Evolutionary conservation across 2,888 invertebrate genomes (phyloP), one percentile per base, ranked within the genome.

Genomic region (Deilephila elpenor): DNA sequence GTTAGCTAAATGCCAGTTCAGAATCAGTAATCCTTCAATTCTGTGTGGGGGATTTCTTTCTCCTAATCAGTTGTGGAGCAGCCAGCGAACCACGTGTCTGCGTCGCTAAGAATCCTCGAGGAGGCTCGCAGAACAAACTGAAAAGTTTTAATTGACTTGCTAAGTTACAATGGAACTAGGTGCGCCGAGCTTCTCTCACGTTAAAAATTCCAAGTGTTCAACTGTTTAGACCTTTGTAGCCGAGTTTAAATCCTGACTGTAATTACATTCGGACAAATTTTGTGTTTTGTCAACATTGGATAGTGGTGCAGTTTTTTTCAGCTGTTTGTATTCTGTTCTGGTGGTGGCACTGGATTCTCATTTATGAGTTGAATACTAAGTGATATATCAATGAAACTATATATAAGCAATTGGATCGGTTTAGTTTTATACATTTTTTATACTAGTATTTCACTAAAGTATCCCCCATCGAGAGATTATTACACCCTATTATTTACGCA

Each of bases 131-230:
- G 51, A 67, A 67, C 67, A 67, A 71, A 71, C 71, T 71, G 20
- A 60, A 71, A 71, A 71, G 59, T 71, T 83, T 83, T 83, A 84
- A 84, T 83, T 82, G 82, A 81, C 77, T 80, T 77, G 72, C 70
- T 70, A 74, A 77, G 79, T 78, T 79, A 79, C 77, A 82, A 83
- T 79, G 77, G 75, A 83, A 80, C 79, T 80, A 83, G 80, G n/a
- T 53, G 60, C 25, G 67, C 2, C 29, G 6, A 17, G 64, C 64
- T 44, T 82, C 79, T 77, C n/a, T 56, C 56, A 56, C 34, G 53
- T 37, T 67, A 51, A 51, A 51, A 67, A 67, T 67, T 25, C 67
- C 44, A 20, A 67, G 6, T n/a, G 56, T 56, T 56, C 19, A 17
- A 20, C 14, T n/a, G 44, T n/a, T 64, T 64, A 64, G 44, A 25